Conservation (phyloP, 2,113 vertebrate species). For the Panthera uncia region DNA sequence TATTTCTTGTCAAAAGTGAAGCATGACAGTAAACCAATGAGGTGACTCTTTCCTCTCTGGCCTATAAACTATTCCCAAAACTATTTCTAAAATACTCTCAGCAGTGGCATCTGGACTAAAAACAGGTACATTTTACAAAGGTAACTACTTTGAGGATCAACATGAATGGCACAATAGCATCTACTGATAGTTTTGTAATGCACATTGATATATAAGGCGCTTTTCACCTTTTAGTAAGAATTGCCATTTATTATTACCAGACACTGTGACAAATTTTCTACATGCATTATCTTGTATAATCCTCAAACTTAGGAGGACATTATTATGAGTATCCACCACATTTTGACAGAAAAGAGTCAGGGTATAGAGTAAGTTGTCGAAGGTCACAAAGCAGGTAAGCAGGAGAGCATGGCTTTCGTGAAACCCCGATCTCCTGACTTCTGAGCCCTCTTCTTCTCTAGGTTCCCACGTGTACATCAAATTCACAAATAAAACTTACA, state of each 20-base stretch:
- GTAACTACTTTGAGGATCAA: not conserved
- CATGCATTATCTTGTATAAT: not conserved
- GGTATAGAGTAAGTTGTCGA: not conserved
- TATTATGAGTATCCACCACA: not conserved
- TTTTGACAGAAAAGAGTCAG: not conserved
- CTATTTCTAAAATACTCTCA: not conserved
- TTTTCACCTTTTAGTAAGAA: not conserved
- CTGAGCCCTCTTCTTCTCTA: not conserved
- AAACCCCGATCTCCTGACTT: not conserved
- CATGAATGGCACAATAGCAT: not conserved
- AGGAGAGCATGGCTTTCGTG: not conserved
- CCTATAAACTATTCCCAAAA: not conserved
- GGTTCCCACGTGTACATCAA: not conserved
- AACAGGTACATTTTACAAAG: not conserved
- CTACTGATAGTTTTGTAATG: not conserved
- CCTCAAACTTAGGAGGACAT: not conserved
- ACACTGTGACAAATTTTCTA: not conserved
- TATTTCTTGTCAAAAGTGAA: constrained; percentile 2
- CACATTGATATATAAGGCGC: not conserved
- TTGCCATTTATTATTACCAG: not conserved
- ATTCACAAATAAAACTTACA: not conserved
- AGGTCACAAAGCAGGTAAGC: not conserved
- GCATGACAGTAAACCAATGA: not conserved
- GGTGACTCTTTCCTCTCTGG: not conserved
- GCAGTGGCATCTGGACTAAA: not conserved